Percentiles rank a stretch among this genome's conserved stretches.
These are phyloP conservation scores for Netelia fuscicornis DNA, from an alignment of 2,888 invertebrate genomes.

Conservation along the genomic window DNA sequence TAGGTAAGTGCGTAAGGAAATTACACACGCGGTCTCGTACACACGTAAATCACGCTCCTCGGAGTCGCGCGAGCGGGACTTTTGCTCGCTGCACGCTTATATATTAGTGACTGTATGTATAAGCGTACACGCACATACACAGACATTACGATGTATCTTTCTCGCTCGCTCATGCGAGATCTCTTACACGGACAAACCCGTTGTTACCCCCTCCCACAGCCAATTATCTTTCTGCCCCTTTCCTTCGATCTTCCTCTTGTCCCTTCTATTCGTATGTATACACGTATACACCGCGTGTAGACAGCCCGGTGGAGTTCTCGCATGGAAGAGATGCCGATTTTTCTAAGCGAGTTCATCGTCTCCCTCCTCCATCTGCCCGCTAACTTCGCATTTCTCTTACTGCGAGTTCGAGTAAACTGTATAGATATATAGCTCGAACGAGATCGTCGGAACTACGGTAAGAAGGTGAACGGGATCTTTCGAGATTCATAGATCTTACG, in stretches of 20 bases:
- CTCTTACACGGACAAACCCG: constrained; percentile 76
- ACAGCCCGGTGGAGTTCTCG: constrained; percentile 7
- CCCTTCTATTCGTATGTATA: constrained; percentile 6
- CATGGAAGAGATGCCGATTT: constrained; percentile 63
- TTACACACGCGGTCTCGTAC: constrained; percentile 65
- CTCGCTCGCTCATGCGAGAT: constrained; percentile 49
- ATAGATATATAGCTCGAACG: constrained; percentile 2
- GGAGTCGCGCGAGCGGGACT: constrained; percentile 57
- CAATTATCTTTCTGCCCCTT: constrained; percentile 76
- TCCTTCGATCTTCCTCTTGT: constrained; percentile 40
- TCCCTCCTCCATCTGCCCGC: neutral
- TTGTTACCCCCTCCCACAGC: constrained; percentile 78
- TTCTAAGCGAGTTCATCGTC: constrained; percentile 65
- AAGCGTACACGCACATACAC: neutral
- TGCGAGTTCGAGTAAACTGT: neutral
- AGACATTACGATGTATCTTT: neutral
- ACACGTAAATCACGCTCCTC: constrained; percentile 65
- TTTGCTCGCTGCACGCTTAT: constrained; percentile 12
- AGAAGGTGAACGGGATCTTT: constrained; percentile 3
- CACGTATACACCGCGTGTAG: neutral
- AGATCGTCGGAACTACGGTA: constrained; percentile 12
- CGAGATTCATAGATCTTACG: neutral
- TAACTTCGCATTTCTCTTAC: constrained; percentile 47
- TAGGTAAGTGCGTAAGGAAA: constrained; percentile 66
- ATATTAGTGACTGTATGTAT: neutral